A percentile compares a stretch with the other conserved stretches of the same genome.
phyloP scores from a whole-genome alignment of 1,140 invertebrate genomes.

The Mactra quadrangularis region DNA sequence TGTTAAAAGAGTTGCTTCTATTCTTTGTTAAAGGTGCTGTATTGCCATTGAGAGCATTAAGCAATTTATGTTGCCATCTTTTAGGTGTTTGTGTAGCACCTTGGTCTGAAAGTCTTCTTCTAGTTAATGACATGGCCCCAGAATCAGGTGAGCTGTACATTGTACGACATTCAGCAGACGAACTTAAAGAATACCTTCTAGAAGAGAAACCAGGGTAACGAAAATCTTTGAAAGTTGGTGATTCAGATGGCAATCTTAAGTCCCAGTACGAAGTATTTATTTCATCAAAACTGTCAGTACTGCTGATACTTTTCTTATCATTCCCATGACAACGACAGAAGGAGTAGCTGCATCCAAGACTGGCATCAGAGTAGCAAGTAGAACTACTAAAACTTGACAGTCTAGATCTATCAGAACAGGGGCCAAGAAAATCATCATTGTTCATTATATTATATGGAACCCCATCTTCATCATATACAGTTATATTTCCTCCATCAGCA shows the following conservation, averaged over 20 bases:
- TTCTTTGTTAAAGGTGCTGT: background rate
- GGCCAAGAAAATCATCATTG: background rate
- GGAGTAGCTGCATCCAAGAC: background rate
- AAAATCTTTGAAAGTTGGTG: background rate
- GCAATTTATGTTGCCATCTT: conserved; percentile 32
- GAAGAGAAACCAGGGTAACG: background rate
- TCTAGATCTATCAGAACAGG: background rate
- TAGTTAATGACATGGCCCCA: background rate
- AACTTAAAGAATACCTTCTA: conserved; percentile 23
- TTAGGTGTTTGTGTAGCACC: background rate
- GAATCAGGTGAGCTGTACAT: conserved; percentile 1
- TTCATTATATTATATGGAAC: too few species aligned
- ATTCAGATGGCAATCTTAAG: conserved; percentile 7
- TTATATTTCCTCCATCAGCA: background rate
- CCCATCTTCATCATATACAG: background rate
- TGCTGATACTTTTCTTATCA: background rate
- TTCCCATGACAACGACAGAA: background rate
- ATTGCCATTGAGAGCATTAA: background rate
- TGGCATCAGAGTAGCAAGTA: conserved; percentile 10
- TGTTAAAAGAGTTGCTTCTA: background rate
- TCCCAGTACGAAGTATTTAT: conserved; percentile 25
- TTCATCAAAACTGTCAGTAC: background rate
- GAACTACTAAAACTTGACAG: conserved; percentile 33
- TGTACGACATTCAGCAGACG: background rate
- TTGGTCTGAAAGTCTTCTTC: conserved; percentile 18